Percentiles rank a stretch among this genome's conserved stretches.
Conservation (phyloP, 2,888 invertebrate species). For the Heliconius erato region DNA sequence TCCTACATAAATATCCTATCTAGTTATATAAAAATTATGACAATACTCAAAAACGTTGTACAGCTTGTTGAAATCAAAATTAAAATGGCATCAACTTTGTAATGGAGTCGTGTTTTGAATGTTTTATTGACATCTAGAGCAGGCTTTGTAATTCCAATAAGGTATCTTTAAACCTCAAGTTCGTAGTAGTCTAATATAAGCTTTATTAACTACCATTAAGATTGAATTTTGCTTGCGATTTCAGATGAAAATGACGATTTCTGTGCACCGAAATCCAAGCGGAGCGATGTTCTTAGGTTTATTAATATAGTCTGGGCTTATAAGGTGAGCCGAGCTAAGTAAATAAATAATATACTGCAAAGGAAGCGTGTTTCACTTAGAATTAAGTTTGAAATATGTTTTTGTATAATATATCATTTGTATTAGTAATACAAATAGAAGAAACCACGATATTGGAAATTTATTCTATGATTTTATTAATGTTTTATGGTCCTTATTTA, state of each 20-base stretch:
- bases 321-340: constrained; percentile 44
- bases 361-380: neutral
- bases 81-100: constrained; percentile 57
- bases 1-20: neutral
- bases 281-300: constrained; percentile 50
- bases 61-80: constrained; percentile 46
- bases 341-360: constrained; percentile 38
- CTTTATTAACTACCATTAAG: neutral
- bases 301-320: constrained; percentile 63
- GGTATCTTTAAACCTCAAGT: constrained; percentile 48
- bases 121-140: constrained; percentile 71
- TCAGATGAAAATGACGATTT: constrained; percentile 31
- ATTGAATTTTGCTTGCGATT: constrained; percentile 19
- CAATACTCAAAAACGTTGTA: constrained; percentile 16
- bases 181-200: constrained; percentile 8
- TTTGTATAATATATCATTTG: neutral
- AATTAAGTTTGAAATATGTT: constrained; percentile 8
- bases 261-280: constrained; percentile 48
- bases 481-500: too few species aligned
- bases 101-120: constrained; percentile 74
- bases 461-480: too few species aligned
- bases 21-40: neutral
- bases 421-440: too few species aligned
- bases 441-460: too few species aligned
- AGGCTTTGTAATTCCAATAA: constrained; percentile 72